Percentiles rank a stretch among this genome's conserved stretches.
phyloP scores from a whole-genome alignment of 2,113 vertebrate genomes.

The Tylochromis polylepis region DNA sequence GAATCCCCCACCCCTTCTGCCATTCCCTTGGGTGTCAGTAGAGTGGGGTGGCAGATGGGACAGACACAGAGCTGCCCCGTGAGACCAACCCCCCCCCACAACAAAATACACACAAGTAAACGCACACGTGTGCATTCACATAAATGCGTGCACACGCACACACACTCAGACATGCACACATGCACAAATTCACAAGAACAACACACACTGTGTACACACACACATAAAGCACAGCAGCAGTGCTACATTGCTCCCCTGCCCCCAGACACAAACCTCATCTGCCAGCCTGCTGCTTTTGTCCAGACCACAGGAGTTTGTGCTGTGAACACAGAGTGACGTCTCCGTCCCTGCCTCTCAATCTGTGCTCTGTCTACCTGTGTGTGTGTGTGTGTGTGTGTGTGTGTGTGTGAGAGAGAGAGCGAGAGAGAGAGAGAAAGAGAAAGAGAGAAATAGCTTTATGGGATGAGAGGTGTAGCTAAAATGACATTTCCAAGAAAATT shows the following conservation, averaged over 20 bases:
- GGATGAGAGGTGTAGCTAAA: neutral
- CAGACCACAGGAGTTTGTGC: conserved; percentile 33
- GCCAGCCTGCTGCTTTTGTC: conserved; percentile 67
- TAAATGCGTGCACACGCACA: neutral
- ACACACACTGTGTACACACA: neutral
- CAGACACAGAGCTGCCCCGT: conserved; percentile 74
- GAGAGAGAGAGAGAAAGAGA: neutral
- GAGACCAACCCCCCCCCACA: conserved; percentile 42
- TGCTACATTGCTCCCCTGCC: conserved; percentile 46
- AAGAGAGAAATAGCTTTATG: neutral
- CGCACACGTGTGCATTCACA: conserved; percentile 1
- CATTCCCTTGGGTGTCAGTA: conserved; percentile 76
- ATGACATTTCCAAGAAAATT: neutral
- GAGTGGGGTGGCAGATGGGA: conserved; percentile 80
- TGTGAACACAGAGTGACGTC: conserved; percentile 53
- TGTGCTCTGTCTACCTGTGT: conserved; percentile 28
- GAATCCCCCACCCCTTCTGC: conserved; percentile 61
- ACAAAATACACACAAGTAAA: neutral
- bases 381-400: neutral
- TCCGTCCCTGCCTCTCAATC: conserved; percentile 51
- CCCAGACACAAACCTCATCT: conserved; percentile 68
- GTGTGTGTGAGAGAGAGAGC: neutral
- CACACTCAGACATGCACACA: conserved; percentile 18
- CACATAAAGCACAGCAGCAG: conserved; percentile 21
- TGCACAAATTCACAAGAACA: conserved; percentile 19